These are phyloP conservation scores for Raja brachyura DNA, from an alignment of 2,113 vertebrate species.

Conservation along the genomic window DNA sequence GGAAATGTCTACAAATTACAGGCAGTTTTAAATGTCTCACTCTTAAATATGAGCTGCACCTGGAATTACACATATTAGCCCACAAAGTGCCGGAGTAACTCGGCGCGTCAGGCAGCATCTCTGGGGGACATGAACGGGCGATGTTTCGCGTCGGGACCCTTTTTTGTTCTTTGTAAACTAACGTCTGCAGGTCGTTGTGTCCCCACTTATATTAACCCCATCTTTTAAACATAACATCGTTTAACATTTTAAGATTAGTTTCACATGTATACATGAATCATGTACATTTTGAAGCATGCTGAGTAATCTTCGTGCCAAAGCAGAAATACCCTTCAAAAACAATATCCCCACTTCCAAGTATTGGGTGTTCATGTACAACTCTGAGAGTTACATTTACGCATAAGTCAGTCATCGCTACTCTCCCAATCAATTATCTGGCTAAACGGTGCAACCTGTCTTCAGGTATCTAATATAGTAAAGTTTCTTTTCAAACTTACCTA, in stretches of 20 bases:
- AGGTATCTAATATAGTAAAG: neutral
- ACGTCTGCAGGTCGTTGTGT: too few relatives aligned
- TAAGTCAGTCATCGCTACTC: neutral
- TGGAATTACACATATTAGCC: neutral
- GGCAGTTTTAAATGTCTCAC: neutral
- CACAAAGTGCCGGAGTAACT: too few relatives aligned
- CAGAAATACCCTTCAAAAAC: neutral
- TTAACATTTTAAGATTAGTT: too few relatives aligned
- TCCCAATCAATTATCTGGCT: neutral
- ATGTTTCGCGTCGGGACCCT: too few relatives aligned
- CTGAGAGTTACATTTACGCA: neutral
- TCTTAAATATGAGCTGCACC: neutral
- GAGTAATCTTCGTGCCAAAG: neutral
- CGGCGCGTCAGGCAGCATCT: too few relatives aligned
- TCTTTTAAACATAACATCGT: neutral
- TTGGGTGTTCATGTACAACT: neutral
- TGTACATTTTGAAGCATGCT: neutral
- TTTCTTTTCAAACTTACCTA: slow-evolving; percentile 67
- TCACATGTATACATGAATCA: neutral
- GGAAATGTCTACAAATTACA: neutral
- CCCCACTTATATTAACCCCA: neutral
- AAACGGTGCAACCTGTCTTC: neutral
- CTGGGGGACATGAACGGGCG: too few relatives aligned
- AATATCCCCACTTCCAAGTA: neutral
- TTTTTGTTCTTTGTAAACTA: too few relatives aligned